A percentile compares a stretch with the other conserved stretches of the same genome.
These are phyloP conservation scores for Amphiprion clarkii DNA, from an alignment of 2,797 vertebrate species.

Conservation along the genomic window DNA sequence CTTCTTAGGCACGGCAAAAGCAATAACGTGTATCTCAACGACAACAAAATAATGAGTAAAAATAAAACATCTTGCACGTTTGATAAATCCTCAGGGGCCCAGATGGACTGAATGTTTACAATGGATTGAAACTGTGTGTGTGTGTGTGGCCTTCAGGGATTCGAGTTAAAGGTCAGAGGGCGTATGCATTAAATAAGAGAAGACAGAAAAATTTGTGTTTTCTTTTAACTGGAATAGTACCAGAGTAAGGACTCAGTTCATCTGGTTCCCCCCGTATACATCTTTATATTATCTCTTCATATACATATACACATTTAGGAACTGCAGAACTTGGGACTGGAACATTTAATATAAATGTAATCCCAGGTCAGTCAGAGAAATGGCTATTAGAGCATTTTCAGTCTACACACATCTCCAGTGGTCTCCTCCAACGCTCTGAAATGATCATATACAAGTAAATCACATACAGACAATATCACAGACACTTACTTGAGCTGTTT, in stretches of 20 bases:
- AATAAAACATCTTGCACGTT: slow-evolving; percentile 68
- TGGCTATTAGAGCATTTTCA: slow-evolving; percentile 67
- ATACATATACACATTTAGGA: slow-evolving; percentile 73
- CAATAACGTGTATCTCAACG: slow-evolving; percentile 69
- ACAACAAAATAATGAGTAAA: slow-evolving; percentile 63
- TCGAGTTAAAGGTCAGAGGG: slow-evolving; percentile 6
- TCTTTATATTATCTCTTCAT: slow-evolving; percentile 64
- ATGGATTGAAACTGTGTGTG: slow-evolving; percentile 38
- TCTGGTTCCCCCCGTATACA: slow-evolving; percentile 56
- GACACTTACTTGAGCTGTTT: slow-evolving; percentile 67
- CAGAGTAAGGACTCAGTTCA: slow-evolving; percentile 67
- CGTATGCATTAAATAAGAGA: slow-evolving; percentile 33
- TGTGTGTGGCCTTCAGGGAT: slow-evolving; percentile 20
- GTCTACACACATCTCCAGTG: slow-evolving; percentile 64
- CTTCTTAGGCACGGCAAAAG: slow-evolving; percentile 81
- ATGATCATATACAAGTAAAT: slow-evolving; percentile 63
- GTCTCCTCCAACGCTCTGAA: slow-evolving; percentile 50
- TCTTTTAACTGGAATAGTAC: slow-evolving; percentile 21
- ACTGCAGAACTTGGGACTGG: slow-evolving; percentile 69
- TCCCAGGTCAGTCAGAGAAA: slow-evolving; percentile 75
- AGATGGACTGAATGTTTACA: slow-evolving; percentile 72
- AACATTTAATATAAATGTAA: slow-evolving; percentile 86
- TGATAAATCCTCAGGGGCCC: slow-evolving; percentile 49
- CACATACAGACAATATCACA: slow-evolving; percentile 70
- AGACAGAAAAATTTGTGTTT: slow-evolving; percentile 23